Evolutionary conservation across 1,140 invertebrate species (phyloP).

Genomic region (Cydia fagiglandana): DNA sequence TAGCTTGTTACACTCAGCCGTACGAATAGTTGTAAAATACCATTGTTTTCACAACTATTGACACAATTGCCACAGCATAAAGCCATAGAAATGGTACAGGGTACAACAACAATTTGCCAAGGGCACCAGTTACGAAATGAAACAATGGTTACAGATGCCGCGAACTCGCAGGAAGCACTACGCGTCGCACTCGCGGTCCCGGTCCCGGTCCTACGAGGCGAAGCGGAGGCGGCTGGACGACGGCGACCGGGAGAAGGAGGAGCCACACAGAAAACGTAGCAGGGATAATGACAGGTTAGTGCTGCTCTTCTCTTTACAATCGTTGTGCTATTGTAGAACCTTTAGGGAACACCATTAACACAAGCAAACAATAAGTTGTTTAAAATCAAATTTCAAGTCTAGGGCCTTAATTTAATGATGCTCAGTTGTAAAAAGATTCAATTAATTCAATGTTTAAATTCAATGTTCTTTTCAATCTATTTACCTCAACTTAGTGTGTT

Average conservation of each 20-base stretch:
- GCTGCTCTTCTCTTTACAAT: constrained; percentile 18
- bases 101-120: background rate
- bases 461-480: no score
- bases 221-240: constrained; percentile 80
- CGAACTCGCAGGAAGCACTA: constrained; percentile 88
- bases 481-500: no score
- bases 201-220: constrained; percentile 76
- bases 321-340: background rate
- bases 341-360: background rate
- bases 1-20: background rate
- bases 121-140: background rate
- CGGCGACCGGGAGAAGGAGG: constrained; percentile 73
- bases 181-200: constrained; percentile 81
- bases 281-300: constrained; percentile 73
- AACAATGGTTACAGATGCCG: constrained; percentile 85
- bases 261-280: constrained; percentile 72
- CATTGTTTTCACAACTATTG: constrained; percentile 33
- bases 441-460: no score
- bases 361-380: background rate
- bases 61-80: constrained; percentile 38
- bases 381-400: background rate
- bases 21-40: constrained; percentile 21
- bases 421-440: no score
- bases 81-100: constrained; percentile 30
- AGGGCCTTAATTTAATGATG: background rate